Evolutionary conservation across 2,888 invertebrate species (phyloP), one percentile per base, ranked within the genome.

Genomic region (Drosophila macrospina): DNA sequence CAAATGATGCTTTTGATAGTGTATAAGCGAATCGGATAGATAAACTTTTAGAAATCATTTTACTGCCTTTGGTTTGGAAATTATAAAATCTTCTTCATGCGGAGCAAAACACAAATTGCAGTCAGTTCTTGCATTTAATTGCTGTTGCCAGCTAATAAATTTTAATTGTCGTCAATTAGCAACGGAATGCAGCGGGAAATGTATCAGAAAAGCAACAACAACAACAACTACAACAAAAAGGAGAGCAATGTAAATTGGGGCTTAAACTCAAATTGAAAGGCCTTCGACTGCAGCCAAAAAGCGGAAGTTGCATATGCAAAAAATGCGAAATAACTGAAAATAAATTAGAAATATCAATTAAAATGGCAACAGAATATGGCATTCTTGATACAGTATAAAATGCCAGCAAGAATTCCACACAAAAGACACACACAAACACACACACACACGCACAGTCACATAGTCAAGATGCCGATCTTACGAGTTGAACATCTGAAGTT

Each of bases 111-210:
- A 61, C 13, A 62, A 67, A 74, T 61, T 74, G 65, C 70, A 67
- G 70, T 69, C 69, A 69, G 68, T 52, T 74, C 73, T 74, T 76
- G 86, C 72, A 73, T 88, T 84, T 88, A 86, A 86, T 86, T 86
- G 84, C 82, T 82, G 76, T 88, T 80, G 80, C 82, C 88, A 86
- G 86, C 88, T 86, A 86, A 86, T 86, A 86, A 86, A 88, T 88
- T 86, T 86, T 88, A 86, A 86, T 86, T 86, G 86, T 80, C 82
- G 56, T 86, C 86, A 86, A 86, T 86, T 86, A 86, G 86, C 71
- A 52, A 69, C 65, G 88, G 86, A 88, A 86, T 86, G 86, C 86
- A 73, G 69, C 47, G 66, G 78, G 73, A 80, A 80, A 76, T 74
- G 57, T 48, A 55, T 52, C 50, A 57, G 41, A 54, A 50, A 34